Base-by-base conservation (phyloP, 2,113 vertebrate species). In the Naja naja region DNA sequence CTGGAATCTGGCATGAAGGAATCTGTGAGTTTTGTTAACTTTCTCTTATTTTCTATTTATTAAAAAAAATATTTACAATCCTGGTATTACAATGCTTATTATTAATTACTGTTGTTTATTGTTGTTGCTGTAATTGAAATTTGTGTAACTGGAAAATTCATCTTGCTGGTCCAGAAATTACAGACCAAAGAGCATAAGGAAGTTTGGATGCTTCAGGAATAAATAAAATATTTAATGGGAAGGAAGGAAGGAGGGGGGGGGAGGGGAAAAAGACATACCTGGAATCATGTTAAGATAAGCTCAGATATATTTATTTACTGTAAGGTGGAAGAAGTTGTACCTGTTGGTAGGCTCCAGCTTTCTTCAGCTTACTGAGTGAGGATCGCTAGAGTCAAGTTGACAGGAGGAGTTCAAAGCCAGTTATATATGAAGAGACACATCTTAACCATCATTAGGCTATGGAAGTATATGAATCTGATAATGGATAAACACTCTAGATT, bases 1-100 rank as follows among this genome's bases (percentile, higher is more conserved):
- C 93, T 91, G 92, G 86, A 90, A 92, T 45, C 0, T 25, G 85
- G 53, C 95, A 95, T 91, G 88, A 91, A 95, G 87, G 91, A 25
- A 25, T 14, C 34, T 47, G 22, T 60, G 30, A 20, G 74, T 54
- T 86, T 93, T 55, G 47, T 54, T 93, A 87, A 92, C 90, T 30
- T 47, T 87, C 49, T 49, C 86, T 87, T 87, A 87, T 43, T 81
- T 81, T 81, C 7, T 81, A 43, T 81, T 81, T 43, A 39, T 43
- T 81, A 81, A 81, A 81, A 39, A 39, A 16, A 20, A 20, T 74
- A 74, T 74, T 74, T 74, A 81, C 7, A 81, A 69, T 34, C 1
- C 34, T 81, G 34, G 34, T 2, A 81, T 81, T 81, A 81, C 1
- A 1, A 81, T 81, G 74, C 34, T 43, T 81, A 81, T 20, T 39